A percentile compares a stretch with the other conserved stretches of the same genome.
These are phyloP conservation scores for Aurelia sp. DNA, from an alignment of 30 jellyfish, hydroid and myxozoan genomes.

Conservation along the genomic window DNA sequence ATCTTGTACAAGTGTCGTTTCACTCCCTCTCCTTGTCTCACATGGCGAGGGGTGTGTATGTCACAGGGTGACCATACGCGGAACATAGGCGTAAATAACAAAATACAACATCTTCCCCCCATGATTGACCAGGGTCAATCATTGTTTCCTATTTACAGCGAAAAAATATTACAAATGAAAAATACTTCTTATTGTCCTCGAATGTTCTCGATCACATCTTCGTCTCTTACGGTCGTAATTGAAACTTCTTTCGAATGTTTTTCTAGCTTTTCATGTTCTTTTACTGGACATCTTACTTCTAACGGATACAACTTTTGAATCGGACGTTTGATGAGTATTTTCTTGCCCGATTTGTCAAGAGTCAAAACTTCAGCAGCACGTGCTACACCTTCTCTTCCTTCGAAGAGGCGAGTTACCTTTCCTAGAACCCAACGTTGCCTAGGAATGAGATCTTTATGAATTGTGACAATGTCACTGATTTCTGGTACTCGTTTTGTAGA, in stretches of 20 bases:
- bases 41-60: not conserved
- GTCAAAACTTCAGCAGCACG: conserved; percentile 10
- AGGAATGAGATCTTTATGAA: not conserved
- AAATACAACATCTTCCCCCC: conserved; percentile 1
- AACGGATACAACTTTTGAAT: conserved; percentile 1
- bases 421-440: conserved; percentile 16
- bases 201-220: not conserved
- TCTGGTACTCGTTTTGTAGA: not conserved
- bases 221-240: not conserved
- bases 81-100: not conserved
- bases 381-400: conserved; percentile 20
- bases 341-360: not conserved
- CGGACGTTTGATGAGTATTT: not conserved
- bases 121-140: conserved; percentile 2
- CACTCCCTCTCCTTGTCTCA: too few relatives aligned
- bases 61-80: not conserved
- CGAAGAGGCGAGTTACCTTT: not conserved
- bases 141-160: not conserved
- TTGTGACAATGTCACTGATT: conserved; percentile 25
- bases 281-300: not conserved
- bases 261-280: not conserved
- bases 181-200: not conserved
- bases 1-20: too few relatives aligned
- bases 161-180: not conserved
- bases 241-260: not conserved